These are phyloP conservation scores for Brachylomia viminalis DNA, from an alignment of 2,888 invertebrate genomes.

Conservation along the genomic window DNA sequence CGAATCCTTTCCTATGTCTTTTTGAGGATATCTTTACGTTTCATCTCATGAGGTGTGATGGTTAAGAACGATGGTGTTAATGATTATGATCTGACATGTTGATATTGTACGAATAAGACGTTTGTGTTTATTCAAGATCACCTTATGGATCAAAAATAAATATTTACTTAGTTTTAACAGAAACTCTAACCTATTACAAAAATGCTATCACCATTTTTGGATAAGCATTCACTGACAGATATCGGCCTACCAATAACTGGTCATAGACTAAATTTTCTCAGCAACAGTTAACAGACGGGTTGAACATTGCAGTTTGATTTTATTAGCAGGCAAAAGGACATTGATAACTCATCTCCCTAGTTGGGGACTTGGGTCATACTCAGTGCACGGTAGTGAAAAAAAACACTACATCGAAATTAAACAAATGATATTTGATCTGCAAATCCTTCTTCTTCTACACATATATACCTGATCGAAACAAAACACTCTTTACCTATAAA, in stretches of 20 bases:
- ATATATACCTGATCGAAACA: constrained; percentile 14
- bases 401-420: background rate
- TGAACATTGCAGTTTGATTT: background rate
- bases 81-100: constrained; percentile 54
- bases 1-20: constrained; percentile 52
- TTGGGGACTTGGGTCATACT: background rate
- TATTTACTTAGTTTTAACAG: background rate
- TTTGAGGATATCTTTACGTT: constrained; percentile 57
- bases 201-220: background rate
- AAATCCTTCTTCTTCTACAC: background rate
- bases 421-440: background rate
- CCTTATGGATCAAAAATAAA: background rate
- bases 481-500: constrained; percentile 21
- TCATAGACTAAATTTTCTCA: background rate
- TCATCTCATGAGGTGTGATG: constrained; percentile 55
- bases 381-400: background rate
- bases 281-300: background rate
- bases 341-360: background rate
- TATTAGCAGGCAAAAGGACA: background rate
- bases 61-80: constrained; percentile 54
- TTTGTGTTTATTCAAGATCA: constrained; percentile 1
- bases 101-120: constrained; percentile 29
- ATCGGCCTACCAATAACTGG: background rate
- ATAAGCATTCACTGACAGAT: background rate
- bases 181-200: background rate